Evolutionary conservation across 2,797 vertebrate species (phyloP).

Genomic region (Epinephelus coioides): DNA sequence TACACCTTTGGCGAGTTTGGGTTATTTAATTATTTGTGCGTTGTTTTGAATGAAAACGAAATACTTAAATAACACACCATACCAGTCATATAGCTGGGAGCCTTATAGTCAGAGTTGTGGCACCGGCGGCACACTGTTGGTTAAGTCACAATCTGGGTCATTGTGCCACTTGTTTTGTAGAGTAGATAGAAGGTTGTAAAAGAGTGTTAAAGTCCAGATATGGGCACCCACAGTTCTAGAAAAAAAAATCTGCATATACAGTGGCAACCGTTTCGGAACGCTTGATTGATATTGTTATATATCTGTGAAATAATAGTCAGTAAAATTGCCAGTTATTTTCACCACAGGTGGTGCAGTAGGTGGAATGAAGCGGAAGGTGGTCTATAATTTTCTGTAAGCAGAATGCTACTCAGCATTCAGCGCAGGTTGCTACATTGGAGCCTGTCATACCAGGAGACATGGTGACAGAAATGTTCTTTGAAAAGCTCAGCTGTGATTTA

Average conservation of each 20-base stretch:
- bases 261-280: conserved; percentile 41
- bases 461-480: conserved; percentile 51
- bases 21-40: conserved; percentile 65
- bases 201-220: conserved; percentile 25
- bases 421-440: conserved; percentile 47
- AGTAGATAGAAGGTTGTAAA: conserved; percentile 37
- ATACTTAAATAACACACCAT: conserved; percentile 50
- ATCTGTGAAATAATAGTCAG: conserved; percentile 66
- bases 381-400: conserved; percentile 76
- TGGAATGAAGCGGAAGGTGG: conserved; percentile 63
- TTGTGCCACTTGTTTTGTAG: conserved; percentile 64
- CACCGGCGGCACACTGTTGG: conserved; percentile 56
- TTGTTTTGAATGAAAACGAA: conserved; percentile 67
- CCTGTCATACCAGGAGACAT: conserved; percentile 51
- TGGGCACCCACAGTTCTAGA: conserved; percentile 12
- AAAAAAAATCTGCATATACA: conserved; percentile 16
- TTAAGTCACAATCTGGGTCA: conserved; percentile 71
- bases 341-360: conserved; percentile 71
- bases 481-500: conserved; percentile 64
- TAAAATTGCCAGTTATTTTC: conserved; percentile 75
- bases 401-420: conserved; percentile 66
- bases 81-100: conserved; percentile 46
- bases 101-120: conserved; percentile 46
- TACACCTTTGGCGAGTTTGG: conserved; percentile 73
- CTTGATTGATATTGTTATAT: conserved; percentile 63